Base-by-base conservation (phyloP, 2,113 vertebrate species). In the Peromyscus maniculatus region DNA sequence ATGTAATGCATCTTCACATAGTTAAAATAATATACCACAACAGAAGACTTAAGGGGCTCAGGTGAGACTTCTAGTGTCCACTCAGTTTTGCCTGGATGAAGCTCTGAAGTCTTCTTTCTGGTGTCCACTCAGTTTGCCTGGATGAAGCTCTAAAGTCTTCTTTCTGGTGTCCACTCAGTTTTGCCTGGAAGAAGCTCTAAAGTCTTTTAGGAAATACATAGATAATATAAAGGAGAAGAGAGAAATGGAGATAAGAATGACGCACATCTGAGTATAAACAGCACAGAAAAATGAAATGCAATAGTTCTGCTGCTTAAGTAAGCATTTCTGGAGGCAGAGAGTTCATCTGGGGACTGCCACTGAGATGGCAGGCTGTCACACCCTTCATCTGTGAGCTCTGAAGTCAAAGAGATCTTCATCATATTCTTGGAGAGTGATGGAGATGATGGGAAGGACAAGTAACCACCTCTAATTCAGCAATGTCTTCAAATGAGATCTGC, bases 381-480 rank as follows among this genome's bases (percentile, higher is more conserved):
- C 52, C 52, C 52, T 52, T 52, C 52, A 52, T 52, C 31, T 1
- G 0, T 7, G n/a, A 66, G 52, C 75, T 92, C 39, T 62, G 84
- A 69, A 74, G 33, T 72, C 83, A 57, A 28, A 72, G 59, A 59
- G 17, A 3, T 69, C 46, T 64, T 80, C 4, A 0, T 75, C 39
- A 3, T 28, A 4, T 52, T 52, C 52, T 52, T 52, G 52, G 52
- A 52, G 52, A 52, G 52, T 52, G 52, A 52, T 52, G 52, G 7
- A 52, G 52, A 52, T 52, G 52, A 52, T 52, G 52, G 52, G 52
- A 52, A 52, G 52, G 52, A 52, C 59, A 43, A n/a, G 69, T 43
- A 9, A 39, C 52, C 49, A 43, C 74, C 67, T 62, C 12, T 6
- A 11, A 57, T 26, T 74, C 52, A 0, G 0, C n/a, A 0, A 0